phyloP scores from a whole-genome alignment of 2,888 invertebrate genomes.

The Noctua janthe region DNA sequence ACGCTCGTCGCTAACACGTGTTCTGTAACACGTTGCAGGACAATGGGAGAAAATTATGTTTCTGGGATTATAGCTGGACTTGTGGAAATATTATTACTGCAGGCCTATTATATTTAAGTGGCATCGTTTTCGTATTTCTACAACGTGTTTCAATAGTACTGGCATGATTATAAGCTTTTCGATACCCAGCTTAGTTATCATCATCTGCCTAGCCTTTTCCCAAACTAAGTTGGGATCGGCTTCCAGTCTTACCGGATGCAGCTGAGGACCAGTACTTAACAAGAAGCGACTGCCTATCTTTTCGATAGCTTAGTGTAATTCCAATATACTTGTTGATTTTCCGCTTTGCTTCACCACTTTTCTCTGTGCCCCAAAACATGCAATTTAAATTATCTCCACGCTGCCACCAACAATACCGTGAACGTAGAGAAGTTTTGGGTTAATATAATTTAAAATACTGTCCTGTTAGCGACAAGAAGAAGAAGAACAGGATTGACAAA shows the following conservation, averaged over 20 bases:
- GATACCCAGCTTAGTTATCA: neutral
- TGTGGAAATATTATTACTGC: neutral
- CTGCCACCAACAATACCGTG: neutral
- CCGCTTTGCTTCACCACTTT: neutral
- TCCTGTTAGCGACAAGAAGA: neutral
- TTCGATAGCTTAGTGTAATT: too few relatives aligned
- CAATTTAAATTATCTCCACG: neutral
- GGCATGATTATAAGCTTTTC: neutral
- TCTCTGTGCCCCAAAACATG: neutral
- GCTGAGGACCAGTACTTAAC: too few relatives aligned
- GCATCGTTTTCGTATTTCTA: neutral
- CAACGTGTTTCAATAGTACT: neutral
- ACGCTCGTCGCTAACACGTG: constrained; percentile 61
- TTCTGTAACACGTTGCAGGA: constrained; percentile 56
- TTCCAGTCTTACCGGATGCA: too few relatives aligned
- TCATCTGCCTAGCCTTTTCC: too few relatives aligned
- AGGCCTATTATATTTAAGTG: neutral
- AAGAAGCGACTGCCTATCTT: too few relatives aligned
- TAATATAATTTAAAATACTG: neutral
- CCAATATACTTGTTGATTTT: neutral
- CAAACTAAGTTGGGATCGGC: too few relatives aligned
- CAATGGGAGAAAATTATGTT: constrained; percentile 35
- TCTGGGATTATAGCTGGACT: constrained; percentile 13
- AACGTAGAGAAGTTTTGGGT: neutral
- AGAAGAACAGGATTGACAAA: neutral